phyloP scores from a whole-genome alignment of 2,113 vertebrate species.

The Strix aluco region DNA sequence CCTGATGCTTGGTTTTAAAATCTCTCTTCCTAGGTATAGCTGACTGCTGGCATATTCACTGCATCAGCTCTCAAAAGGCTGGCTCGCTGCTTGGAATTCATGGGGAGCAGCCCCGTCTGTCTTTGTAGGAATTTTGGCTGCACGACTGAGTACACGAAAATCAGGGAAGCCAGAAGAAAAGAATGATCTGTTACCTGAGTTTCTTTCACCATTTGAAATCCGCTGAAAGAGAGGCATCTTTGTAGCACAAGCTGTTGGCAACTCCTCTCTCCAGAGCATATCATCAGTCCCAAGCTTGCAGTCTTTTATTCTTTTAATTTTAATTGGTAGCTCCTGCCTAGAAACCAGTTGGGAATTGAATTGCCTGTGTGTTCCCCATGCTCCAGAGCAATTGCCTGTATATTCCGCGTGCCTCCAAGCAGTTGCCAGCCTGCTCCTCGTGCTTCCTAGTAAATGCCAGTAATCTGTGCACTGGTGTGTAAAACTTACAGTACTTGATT shows the following conservation, averaged over 20 bases:
- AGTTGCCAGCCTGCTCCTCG: slow-evolving; percentile 35
- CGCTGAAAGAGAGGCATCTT: slow-evolving; percentile 55
- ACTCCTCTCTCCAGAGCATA: slow-evolving; percentile 51
- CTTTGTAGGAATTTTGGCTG: slow-evolving; percentile 62
- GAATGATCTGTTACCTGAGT: slow-evolving; percentile 57
- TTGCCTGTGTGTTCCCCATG: slow-evolving; percentile 17
- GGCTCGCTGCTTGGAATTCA: slow-evolving; percentile 39
- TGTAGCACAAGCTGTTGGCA: slow-evolving; percentile 64
- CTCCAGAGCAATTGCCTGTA: slow-evolving; percentile 43
- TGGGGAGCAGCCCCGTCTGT: slow-evolving; percentile 6
- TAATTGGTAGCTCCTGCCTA: slow-evolving; percentile 70
- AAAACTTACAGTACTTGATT: slow-evolving; percentile 31
- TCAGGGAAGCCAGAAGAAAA: slow-evolving; percentile 58
- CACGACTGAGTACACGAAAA: slow-evolving; percentile 43
- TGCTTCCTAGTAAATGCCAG: slow-evolving; percentile 51
- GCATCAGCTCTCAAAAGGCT: slow-evolving; percentile 33
- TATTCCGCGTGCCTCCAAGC: slow-evolving; percentile 33
- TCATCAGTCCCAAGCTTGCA: slow-evolving; percentile 38
- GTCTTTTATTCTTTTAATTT: slow-evolving; percentile 65
- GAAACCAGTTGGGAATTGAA: slow-evolving; percentile 65
- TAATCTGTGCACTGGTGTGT: slow-evolving; percentile 37
- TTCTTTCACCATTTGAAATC: slow-evolving; percentile 62
- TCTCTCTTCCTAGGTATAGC: neutral
- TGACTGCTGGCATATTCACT: slow-evolving; percentile 36
- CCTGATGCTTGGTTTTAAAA: slow-evolving; percentile 5